A percentile compares a stretch with the other conserved stretches of the same genome.
Conservation (phyloP, 2,797 vertebrate species). For the Helicolenus hilgendorfi region DNA sequence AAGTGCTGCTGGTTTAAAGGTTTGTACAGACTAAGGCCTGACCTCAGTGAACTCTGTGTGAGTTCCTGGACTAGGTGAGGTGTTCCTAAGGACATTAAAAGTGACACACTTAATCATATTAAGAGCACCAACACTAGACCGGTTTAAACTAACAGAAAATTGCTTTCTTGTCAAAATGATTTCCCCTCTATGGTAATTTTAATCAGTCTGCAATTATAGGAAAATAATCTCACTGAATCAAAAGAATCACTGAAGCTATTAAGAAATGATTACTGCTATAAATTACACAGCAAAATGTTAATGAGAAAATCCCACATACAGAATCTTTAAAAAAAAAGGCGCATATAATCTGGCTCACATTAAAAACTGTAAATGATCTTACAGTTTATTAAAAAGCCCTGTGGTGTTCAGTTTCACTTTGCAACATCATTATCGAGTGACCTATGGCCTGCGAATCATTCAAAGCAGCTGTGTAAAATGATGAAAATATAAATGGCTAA, state of each 20-base stretch:
- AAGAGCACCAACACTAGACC: background rate
- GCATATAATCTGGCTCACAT: background rate
- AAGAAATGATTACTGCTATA: background rate
- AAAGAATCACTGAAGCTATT: background rate
- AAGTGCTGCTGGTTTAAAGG: background rate
- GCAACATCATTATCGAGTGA: background rate
- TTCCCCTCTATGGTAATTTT: background rate
- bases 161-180: background rate
- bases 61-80: background rate
- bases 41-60: background rate
- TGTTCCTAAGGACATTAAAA: background rate
- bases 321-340: background rate
- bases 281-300: background rate
- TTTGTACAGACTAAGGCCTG: background rate
- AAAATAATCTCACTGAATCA: background rate
- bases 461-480: background rate
- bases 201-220: background rate
- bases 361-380: background rate
- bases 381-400: background rate
- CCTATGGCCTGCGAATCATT: background rate
- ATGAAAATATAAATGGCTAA: background rate
- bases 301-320: background rate
- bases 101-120: background rate
- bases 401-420: background rate
- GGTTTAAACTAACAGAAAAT: background rate